Percentiles rank a stretch among this genome's conserved stretches.
phyloP scores from a whole-genome alignment of 2,113 vertebrate species.

The Pipa parva region DNA sequence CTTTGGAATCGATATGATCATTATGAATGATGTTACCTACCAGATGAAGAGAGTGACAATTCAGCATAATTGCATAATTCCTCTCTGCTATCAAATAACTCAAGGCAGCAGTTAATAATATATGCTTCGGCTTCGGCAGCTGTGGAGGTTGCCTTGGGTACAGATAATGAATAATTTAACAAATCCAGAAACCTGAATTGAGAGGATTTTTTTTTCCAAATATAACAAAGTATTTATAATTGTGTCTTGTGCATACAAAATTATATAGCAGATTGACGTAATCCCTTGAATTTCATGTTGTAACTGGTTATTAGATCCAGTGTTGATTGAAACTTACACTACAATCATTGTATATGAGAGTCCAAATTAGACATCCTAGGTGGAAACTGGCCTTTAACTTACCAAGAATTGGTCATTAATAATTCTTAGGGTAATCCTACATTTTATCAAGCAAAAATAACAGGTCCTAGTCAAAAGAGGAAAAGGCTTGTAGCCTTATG shows the following conservation, averaged over 20 bases:
- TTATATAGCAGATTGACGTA: slow-evolving; percentile 12
- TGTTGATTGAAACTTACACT: too few relatives aligned
- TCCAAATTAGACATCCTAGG: too few relatives aligned
- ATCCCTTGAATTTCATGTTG: background rate
- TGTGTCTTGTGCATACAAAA: background rate
- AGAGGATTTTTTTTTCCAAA: slow-evolving; percentile 24
- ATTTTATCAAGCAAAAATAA: too few relatives aligned
- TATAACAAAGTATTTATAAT: slow-evolving; percentile 11
- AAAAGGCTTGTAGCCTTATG: too few relatives aligned
- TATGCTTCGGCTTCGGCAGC: slow-evolving; percentile 31
- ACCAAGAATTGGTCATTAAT: too few relatives aligned
- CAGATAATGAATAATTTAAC: slow-evolving; percentile 37
- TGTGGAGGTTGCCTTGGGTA: slow-evolving; percentile 33
- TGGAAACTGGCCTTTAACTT: too few relatives aligned
- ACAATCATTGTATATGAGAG: too few relatives aligned
- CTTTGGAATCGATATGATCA: too few relatives aligned
- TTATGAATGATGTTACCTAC: background rate
- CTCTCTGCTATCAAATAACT: slow-evolving; percentile 13
- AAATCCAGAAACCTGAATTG: slow-evolving; percentile 24
- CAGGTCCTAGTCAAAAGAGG: too few relatives aligned
- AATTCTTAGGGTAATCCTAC: too few relatives aligned
- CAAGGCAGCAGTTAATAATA: slow-evolving; percentile 35
- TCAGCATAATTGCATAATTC: slow-evolving; percentile 18
- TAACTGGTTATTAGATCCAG: background rate
- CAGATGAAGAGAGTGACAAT: slow-evolving; percentile 5